Conservation (phyloP, 2,797 vertebrate species). For the Tokudaia tokunoshimensis region DNA sequence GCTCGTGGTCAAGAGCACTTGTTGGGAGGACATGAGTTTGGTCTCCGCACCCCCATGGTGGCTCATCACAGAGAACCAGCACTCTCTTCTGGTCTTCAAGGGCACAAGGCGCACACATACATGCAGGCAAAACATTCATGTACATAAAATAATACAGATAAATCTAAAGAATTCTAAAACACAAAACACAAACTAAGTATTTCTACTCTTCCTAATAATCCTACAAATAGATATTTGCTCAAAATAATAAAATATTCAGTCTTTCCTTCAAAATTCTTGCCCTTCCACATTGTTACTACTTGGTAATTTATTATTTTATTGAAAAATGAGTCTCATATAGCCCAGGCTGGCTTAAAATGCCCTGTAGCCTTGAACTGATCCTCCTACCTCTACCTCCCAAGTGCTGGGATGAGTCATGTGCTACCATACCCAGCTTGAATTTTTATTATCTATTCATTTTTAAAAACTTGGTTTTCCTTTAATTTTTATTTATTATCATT, state of each 20-base stretch:
- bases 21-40: neutral
- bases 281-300: neutral
- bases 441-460: neutral
- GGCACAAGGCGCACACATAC: neutral
- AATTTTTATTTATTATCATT: neutral
- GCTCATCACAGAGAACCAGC: neutral
- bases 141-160: neutral
- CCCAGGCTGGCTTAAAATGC: neutral
- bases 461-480: neutral
- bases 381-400: neutral
- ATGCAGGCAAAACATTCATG: neutral
- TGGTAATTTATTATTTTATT: neutral
- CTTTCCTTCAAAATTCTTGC: conserved; percentile 21
- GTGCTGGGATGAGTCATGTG: neutral
- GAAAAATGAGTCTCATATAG: neutral
- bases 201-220: conserved; percentile 41
- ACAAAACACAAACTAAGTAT: neutral
- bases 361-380: neutral
- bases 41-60: neutral
- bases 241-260: conserved; percentile 31
- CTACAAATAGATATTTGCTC: conserved; percentile 51
- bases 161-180: neutral
- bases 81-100: neutral
- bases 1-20: neutral
- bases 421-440: neutral